phyloP scores from a whole-genome alignment of 2,888 invertebrate genomes.

The Pachymerium ferrugineum region DNA sequence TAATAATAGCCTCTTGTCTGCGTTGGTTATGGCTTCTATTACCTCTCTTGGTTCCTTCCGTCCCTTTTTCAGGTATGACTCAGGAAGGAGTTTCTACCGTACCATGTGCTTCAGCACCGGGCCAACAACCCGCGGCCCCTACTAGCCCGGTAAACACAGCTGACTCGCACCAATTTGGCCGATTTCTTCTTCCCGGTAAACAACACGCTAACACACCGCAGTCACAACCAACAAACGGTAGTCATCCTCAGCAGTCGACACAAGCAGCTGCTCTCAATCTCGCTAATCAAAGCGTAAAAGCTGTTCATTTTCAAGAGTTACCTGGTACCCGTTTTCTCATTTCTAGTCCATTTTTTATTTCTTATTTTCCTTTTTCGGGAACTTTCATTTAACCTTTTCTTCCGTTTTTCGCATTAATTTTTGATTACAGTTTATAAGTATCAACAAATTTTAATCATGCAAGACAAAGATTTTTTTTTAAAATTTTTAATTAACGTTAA shows the following conservation, averaged over 20 bases:
- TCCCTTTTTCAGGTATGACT: conserved; percentile 36
- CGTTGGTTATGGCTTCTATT: not conserved
- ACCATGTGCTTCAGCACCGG: conserved; percentile 38
- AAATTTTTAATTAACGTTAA: too few relatives aligned
- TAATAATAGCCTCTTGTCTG: too few relatives aligned
- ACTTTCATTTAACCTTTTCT: not conserved
- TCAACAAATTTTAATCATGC: too few relatives aligned
- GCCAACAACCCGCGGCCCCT: conserved; percentile 37
- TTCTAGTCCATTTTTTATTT: conserved; percentile 12
- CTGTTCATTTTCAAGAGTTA: conserved; percentile 31
- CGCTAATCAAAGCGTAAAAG: conserved; percentile 28
- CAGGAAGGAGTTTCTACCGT: conserved; percentile 42
- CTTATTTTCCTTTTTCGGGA: not conserved
- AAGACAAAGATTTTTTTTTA: too few relatives aligned
- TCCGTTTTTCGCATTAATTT: not conserved
- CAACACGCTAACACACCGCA: not conserved
- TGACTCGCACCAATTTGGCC: conserved; percentile 48
- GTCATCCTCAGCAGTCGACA: not conserved
- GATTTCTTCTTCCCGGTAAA: conserved; percentile 56
- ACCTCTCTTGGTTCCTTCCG: conserved; percentile 13
- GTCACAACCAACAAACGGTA: not conserved
- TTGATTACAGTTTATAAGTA: not conserved
- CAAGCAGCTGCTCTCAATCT: not conserved
- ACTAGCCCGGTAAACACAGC: conserved; percentile 37
- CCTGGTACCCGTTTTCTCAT: conserved; percentile 27